Conservation (phyloP, 2,113 vertebrate genomes). For the Bubo bubo region DNA sequence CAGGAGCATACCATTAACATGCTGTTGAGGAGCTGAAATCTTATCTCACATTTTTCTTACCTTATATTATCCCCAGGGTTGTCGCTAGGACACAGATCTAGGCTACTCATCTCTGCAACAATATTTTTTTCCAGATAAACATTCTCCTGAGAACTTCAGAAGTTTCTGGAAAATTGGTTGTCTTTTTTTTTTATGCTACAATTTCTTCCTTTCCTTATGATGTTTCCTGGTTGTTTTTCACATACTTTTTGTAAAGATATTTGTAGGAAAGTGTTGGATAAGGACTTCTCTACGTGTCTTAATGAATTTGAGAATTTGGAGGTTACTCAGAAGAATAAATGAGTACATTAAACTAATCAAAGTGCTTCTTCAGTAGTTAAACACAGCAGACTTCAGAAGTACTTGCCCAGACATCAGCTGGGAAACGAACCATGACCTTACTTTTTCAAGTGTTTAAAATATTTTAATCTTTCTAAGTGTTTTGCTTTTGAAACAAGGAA, state of each 20-base stretch:
- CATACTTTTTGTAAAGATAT: neutral
- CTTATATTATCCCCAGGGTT: neutral
- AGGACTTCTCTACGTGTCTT: neutral
- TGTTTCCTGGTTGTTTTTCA: neutral
- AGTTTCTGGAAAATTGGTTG: neutral
- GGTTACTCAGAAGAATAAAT: neutral
- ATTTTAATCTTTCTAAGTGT: neutral
- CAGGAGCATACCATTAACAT: neutral
- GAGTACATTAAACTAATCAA: neutral
- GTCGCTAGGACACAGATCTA: neutral
- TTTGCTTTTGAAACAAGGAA: neutral
- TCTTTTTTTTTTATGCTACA: neutral
- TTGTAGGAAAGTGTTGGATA: neutral
- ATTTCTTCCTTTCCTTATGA: neutral
- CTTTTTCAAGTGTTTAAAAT: neutral
- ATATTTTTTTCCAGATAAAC: neutral
- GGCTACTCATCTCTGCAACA: neutral
- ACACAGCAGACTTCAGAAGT: neutral
- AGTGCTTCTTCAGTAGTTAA: neutral
- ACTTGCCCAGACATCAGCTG: neutral
- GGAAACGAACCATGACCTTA: neutral
- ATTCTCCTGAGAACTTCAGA: neutral
- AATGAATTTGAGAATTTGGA: neutral
- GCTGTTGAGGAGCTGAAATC: neutral
- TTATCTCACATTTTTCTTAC: neutral